Conservation (phyloP, 2,113 vertebrate genomes). For the Globicephala melas region DNA sequence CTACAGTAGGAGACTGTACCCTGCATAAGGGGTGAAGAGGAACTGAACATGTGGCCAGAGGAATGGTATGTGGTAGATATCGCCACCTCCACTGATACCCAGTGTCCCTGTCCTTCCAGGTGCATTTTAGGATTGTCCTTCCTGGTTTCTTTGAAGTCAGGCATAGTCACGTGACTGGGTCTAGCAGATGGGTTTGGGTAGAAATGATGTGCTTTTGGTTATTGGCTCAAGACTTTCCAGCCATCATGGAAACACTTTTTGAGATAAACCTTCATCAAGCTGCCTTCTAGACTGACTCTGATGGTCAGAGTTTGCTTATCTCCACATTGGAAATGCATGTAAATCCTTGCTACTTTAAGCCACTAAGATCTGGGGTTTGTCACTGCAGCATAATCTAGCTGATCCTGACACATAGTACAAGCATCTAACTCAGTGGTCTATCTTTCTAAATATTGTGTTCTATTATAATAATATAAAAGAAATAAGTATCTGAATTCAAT, state of each 20-base stretch:
- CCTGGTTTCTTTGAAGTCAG: background rate
- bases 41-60: background rate
- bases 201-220: background rate
- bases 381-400: background rate
- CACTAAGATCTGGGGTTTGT: background rate
- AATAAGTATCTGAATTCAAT: background rate
- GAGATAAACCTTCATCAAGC: background rate
- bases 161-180: background rate
- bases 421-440: background rate
- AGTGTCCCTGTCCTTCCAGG: background rate
- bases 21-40: background rate
- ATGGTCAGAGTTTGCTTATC: background rate
- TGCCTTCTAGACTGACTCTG: background rate
- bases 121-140: background rate
- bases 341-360: background rate
- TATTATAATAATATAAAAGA: background rate
- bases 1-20: accelerated
- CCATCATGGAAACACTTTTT: background rate
- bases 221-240: background rate
- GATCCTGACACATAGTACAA: background rate
- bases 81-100: background rate
- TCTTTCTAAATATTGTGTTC: background rate
- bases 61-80: background rate
- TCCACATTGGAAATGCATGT: background rate
- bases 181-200: background rate